Base-by-base conservation (phyloP, 2,888 invertebrate species). In the Cantharis lateralis region DNA sequence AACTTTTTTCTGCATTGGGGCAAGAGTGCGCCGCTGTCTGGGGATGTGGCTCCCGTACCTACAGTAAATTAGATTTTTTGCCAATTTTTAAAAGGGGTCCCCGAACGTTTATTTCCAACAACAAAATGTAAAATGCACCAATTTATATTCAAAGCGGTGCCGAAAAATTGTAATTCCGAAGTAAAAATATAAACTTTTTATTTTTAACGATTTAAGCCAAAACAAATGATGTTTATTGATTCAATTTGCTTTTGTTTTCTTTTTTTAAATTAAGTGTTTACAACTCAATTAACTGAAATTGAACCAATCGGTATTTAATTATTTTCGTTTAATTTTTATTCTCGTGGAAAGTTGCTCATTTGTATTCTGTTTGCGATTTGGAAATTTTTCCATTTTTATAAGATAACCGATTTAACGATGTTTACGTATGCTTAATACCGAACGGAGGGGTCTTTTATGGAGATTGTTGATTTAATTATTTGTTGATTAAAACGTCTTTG, bases 401-500 rank as follows among this genome's bases (percentile, higher is more conserved):
- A 48, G 48, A 48, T 48, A 48, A 48, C 48, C n/a, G n/a, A 48
- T 48, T 48, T 48, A 48, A 48, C n/a, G 48, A 48, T 48, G 48
- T 48, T 48, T 48, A 48, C 48, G 48, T n/a, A 48, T 48, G 48
- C 48, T 48, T 48, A 48, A 48, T 48, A n/a, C 5, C n/a, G 48
- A 48, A 48, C n/a, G n/a, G 48, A 48, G n/a, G 48, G 48, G 48
- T 48, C 48, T 9, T 48, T 48, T 48, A 48, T 48, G 48, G 48
- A 48, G 48, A 48, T 48, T 48, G 48, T 48, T 48, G 48, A 48
- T 48, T 66, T 20, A 66, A 66, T 18, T 24, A 15, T 24, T 66
- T 66, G 64, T 66, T 66, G 20, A 66, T 66, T 66, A 66, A 66
- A 66, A 66, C 24, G 18, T 66, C 64, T 66, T 66, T 66, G 20